These are phyloP conservation scores for Megalops atlanticus DNA, from an alignment of 2,113 vertebrate species.

Conservation along the genomic window DNA sequence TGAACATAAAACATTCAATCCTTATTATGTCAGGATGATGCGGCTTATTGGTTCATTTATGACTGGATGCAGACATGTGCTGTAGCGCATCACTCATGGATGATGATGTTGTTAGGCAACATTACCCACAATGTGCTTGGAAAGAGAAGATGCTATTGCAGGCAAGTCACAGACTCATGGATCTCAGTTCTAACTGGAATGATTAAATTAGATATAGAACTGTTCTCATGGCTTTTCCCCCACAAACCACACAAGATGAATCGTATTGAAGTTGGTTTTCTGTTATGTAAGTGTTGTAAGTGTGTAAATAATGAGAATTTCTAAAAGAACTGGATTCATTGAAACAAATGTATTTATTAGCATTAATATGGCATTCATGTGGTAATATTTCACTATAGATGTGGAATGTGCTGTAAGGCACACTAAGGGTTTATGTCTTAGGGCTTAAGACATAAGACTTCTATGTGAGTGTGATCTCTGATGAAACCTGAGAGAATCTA, in stretches of 20 bases:
- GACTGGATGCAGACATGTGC: neutral
- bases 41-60: neutral
- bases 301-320: neutral
- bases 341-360: too few species aligned
- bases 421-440: too few species aligned
- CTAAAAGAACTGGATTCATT: too few species aligned
- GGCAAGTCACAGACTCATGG: neutral
- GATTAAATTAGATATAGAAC: neutral
- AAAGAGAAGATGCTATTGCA: neutral
- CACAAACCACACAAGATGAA: neutral
- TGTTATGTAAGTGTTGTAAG: too few species aligned
- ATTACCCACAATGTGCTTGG: neutral
- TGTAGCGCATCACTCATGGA: neutral
- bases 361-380: too few species aligned
- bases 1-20: neutral
- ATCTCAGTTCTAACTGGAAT: neutral
- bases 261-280: neutral
- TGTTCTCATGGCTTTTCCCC: neutral
- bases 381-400: too few species aligned
- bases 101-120: neutral
- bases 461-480: neutral
- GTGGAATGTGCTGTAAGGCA: too few species aligned
- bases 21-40: neutral
- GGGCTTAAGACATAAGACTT: too few species aligned
- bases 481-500: neutral